A percentile compares a stretch with the other conserved stretches of the same genome.
These are phyloP conservation scores for Apotomis capreana DNA, from an alignment of 2,888 invertebrate genomes.

Conservation along the genomic window DNA sequence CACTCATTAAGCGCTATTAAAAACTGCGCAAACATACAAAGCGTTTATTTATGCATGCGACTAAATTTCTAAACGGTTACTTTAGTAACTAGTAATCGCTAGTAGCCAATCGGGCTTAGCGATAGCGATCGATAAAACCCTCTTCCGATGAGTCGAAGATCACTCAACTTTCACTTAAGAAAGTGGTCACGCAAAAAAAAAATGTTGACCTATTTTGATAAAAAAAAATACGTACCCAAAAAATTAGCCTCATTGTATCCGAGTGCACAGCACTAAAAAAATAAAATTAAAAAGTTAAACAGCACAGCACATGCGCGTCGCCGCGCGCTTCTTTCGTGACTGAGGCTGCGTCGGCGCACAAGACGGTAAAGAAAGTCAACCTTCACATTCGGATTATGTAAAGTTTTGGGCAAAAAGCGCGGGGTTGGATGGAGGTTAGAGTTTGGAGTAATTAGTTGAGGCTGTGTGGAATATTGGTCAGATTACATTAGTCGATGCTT, in stretches of 20 bases:
- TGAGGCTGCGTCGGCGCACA: constrained; percentile 63
- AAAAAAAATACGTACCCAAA: constrained; percentile 71
- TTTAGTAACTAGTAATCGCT: constrained; percentile 21
- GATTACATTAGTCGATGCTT: not conserved
- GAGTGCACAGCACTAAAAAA: constrained; percentile 69
- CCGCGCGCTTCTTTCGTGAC: constrained; percentile 72
- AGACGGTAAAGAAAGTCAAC: constrained; percentile 74
- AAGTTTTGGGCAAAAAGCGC: constrained; percentile 56
- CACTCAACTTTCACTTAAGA: constrained; percentile 71
- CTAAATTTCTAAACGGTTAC: constrained; percentile 43
- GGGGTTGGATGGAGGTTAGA: constrained; percentile 36
- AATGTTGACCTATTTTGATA: constrained; percentile 9
- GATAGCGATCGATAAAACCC: constrained; percentile 59
- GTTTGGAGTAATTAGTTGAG: constrained; percentile 26
- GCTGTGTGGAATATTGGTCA: constrained; percentile 8
- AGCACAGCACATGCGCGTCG: constrained; percentile 77
- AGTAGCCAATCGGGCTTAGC: constrained; percentile 48
- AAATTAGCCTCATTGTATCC: constrained; percentile 79
- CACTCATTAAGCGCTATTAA: constrained; percentile 32
- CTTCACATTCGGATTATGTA: constrained; percentile 75
- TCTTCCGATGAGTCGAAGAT: constrained; percentile 62
- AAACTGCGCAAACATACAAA: constrained; percentile 28
- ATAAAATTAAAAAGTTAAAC: constrained; percentile 58
- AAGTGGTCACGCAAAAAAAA: constrained; percentile 55
- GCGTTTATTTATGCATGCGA: constrained; percentile 29